Base-by-base conservation (phyloP, 2,888 invertebrate species). In the Tortricodes alternella region DNA sequence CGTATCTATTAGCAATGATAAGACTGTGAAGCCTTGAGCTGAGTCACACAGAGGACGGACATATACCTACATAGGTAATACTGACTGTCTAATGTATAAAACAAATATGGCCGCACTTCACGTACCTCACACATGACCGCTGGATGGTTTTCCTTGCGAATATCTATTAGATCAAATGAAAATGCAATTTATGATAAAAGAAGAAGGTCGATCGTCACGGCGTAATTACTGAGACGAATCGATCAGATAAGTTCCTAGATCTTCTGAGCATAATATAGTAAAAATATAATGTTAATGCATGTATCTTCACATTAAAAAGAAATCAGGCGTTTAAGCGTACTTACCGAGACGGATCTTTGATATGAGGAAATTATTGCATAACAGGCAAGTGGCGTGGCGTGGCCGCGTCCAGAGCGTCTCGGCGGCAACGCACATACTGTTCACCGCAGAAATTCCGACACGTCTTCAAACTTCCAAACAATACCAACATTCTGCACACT, bases 291-390 rank as follows among this genome's bases (percentile, higher is more conserved):
- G 23, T 53, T 46, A 21, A 37, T 29, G 27, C 11, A 13, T n/a
- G 46, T 16, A 27, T 34, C 15, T 15, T 21, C n/a, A 24, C 19
- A 21, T 43, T 23, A 23, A 32, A 16, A 48, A 43, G 27, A 35
- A 41, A n/a, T 21, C n/a, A 3, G 32, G 24, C 41, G 13, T 43
- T 49, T 48, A 37, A 27, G 46, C 44, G 58, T 73, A 84, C 85
- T 85, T 78, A 88, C 88, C 73, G 74, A 66, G 63, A 60, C 55
- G 63, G 66, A 65, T 72, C 70, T 69, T 71, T 67, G 64, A 65
- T 68, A 67, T 66, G 66, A 65, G 70, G 67, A 66, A 70, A 69
- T 74, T 7, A 78, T 87, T 87, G 84, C 84, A 84, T 86, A 85
- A 85, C 80, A 71, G 73, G 69, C 66, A 73, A 62, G 70, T 66